These are phyloP conservation scores for Trachymyrmex septentrionalis DNA, from an alignment of 1,140 invertebrate species.

Conservation along the genomic window DNA sequence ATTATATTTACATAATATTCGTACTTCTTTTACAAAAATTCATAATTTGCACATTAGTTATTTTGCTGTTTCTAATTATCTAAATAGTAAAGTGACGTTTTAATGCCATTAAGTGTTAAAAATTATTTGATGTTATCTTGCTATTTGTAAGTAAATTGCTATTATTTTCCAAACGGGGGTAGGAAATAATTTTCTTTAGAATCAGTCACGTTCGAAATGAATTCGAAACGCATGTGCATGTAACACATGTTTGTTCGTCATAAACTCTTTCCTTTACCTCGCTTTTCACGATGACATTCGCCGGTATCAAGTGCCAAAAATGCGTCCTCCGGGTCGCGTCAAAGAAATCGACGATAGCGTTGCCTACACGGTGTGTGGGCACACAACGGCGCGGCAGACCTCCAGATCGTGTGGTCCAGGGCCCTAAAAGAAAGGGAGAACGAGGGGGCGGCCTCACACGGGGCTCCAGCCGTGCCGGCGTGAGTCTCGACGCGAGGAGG, in stretches of 20 bases:
- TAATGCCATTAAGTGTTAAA: no score
- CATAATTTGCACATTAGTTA: background rate
- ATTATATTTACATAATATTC: background rate
- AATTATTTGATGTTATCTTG: no score
- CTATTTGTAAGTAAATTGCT: background rate
- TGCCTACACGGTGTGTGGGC: constrained; percentile 75
- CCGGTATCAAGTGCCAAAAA: constrained; percentile 60
- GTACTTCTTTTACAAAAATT: background rate
- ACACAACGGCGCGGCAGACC: constrained; percentile 67
- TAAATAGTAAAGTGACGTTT: no score
- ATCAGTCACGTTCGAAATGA: background rate
- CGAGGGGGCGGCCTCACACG: constrained; percentile 78
- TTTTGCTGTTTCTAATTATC: no score
- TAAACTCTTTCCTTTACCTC: background rate
- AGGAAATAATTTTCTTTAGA: background rate
- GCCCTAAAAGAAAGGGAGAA: constrained; percentile 77
- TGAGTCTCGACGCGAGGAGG: constrained; percentile 81
- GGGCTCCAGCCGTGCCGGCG: constrained; percentile 75
- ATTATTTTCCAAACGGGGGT: background rate
- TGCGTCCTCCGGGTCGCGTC: constrained; percentile 57
- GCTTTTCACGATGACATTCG: constrained; percentile 56
- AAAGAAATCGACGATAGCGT: constrained; percentile 69
- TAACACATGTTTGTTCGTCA: background rate
- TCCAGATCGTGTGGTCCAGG: constrained; percentile 70
- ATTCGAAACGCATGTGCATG: background rate